A percentile compares a stretch with the other conserved stretches of the same genome.
These are phyloP conservation scores for Pocillopora damicornis DNA, from an alignment of 64 coral and sea anemone species.

Conservation along the genomic window DNA sequence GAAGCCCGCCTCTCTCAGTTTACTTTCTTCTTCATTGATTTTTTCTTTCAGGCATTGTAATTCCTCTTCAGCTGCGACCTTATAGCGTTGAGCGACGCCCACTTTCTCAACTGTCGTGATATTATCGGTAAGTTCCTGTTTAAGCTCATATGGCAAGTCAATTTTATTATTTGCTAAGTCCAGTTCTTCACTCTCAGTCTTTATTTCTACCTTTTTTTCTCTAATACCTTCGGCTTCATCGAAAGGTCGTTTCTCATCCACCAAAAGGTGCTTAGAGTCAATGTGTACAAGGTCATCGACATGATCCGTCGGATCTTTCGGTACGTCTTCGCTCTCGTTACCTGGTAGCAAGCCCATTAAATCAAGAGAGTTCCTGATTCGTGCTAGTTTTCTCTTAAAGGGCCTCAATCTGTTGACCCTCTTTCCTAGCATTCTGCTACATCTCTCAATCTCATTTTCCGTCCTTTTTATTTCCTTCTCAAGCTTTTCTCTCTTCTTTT, in stretches of 20 bases:
- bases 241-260: background rate
- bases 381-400: constrained; percentile 49
- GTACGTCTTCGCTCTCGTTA: background rate
- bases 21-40: constrained; percentile 19
- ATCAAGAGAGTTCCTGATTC: constrained; percentile 21
- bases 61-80: background rate
- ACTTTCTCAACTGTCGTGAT: background rate
- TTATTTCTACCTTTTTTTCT: background rate
- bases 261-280: background rate
- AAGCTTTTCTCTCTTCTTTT: background rate
- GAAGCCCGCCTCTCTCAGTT: background rate
- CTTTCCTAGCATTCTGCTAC: constrained; percentile 51
- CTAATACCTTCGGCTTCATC: background rate
- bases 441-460: constrained; percentile 31
- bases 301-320: background rate
- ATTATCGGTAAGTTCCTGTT: background rate
- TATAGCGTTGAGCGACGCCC: background rate
- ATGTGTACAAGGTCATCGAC: background rate
- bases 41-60: constrained; percentile 35
- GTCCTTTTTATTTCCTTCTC: constrained; percentile 12
- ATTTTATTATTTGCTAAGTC: background rate
- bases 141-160: background rate
- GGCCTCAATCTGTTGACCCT: constrained; percentile 40
- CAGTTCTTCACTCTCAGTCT: background rate
- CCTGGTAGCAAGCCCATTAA: background rate